These are phyloP conservation scores for Rhadinocentrus ornatus DNA, from an alignment of 2,797 vertebrate species.

Conservation along the genomic window DNA sequence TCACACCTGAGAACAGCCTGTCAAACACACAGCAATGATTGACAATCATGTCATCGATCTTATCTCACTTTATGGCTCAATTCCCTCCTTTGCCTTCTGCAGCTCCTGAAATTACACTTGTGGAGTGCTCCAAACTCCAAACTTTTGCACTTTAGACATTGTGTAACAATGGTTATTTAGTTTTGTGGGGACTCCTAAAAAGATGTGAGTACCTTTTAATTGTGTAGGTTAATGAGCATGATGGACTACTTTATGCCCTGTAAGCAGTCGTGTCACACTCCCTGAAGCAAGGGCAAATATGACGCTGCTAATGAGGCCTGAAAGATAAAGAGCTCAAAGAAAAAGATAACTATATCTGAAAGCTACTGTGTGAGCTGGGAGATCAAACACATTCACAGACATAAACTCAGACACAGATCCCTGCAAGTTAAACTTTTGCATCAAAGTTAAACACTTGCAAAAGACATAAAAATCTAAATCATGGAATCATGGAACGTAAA, in stretches of 20 bases:
- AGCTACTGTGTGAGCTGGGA: slow-evolving; percentile 75
- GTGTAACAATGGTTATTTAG: slow-evolving; percentile 46
- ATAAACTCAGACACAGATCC: slow-evolving; percentile 29
- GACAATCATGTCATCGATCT: slow-evolving; percentile 62
- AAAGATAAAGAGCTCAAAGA: slow-evolving; percentile 67
- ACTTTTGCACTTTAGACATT: slow-evolving; percentile 69
- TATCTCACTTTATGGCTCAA: slow-evolving; percentile 67
- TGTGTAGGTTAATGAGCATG: slow-evolving; percentile 40
- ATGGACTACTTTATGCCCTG: slow-evolving; percentile 32
- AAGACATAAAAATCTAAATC: slow-evolving; percentile 14
- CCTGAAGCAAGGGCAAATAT: slow-evolving; percentile 49
- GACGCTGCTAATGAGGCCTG: slow-evolving; percentile 63
- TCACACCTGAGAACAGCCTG: slow-evolving; percentile 61
- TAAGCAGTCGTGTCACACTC: slow-evolving; percentile 27
- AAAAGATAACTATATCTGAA: slow-evolving; percentile 79
- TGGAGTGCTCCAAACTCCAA: slow-evolving; percentile 29
- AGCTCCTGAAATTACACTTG: slow-evolving; percentile 43
- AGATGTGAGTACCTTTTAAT: slow-evolving; percentile 62
- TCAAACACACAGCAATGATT: slow-evolving; percentile 74
- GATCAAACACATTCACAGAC: slow-evolving; percentile 57
- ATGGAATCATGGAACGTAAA: not conserved
- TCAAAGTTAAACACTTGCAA: slow-evolving; percentile 32
- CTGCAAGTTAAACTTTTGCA: slow-evolving; percentile 30
- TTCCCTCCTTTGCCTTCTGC: slow-evolving; percentile 43
- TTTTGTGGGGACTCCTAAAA: slow-evolving; percentile 47